Evolutionary conservation across 2,888 invertebrate genomes (phyloP).

Genomic region (Caenorhabditis sinica): DNA sequence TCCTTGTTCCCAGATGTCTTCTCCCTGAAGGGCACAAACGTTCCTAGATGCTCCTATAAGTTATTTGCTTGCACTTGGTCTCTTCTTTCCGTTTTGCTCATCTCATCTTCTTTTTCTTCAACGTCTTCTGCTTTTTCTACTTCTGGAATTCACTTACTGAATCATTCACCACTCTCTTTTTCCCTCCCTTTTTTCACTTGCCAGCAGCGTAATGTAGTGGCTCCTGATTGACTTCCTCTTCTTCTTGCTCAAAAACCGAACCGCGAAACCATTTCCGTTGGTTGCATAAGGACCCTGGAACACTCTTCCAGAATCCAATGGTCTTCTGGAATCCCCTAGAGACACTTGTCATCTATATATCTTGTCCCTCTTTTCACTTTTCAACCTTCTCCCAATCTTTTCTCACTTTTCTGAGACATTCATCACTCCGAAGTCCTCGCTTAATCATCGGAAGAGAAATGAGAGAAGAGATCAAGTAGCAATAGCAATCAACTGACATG

Average conservation of each 20-base stretch:
- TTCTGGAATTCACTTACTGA: slow-evolving; percentile 62
- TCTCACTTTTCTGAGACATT: slow-evolving; percentile 27
- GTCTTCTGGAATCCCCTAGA: slow-evolving; percentile 46
- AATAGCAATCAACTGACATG: slow-evolving; percentile 32
- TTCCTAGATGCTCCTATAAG: slow-evolving; percentile 16
- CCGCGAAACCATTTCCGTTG: slow-evolving; percentile 46
- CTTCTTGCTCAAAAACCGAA: slow-evolving; percentile 41
- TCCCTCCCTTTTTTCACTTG: slow-evolving; percentile 23
- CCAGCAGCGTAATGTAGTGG: slow-evolving; percentile 56
- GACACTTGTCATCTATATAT: slow-evolving; percentile 53
- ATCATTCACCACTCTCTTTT: slow-evolving; percentile 52
- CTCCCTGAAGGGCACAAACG: slow-evolving; percentile 33
- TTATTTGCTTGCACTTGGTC: slow-evolving; percentile 44
- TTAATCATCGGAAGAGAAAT: slow-evolving; percentile 38
- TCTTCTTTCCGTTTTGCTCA: slow-evolving; percentile 33
- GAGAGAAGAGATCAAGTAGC: slow-evolving; percentile 39
- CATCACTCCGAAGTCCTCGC: slow-evolving; percentile 25
- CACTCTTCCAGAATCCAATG: slow-evolving; percentile 38
- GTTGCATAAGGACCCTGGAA: slow-evolving; percentile 38
- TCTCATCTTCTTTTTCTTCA: slow-evolving; percentile 26
- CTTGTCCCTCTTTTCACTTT: slow-evolving; percentile 38
- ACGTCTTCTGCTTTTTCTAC: slow-evolving; percentile 41
- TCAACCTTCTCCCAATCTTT: slow-evolving; percentile 39
- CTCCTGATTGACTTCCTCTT: slow-evolving; percentile 57
- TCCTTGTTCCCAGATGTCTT: slow-evolving; percentile 40